Evolutionary conservation across 2,113 vertebrate genomes (phyloP), one percentile per base, ranked within the genome.

Genomic region (Cottus gobio): DNA sequence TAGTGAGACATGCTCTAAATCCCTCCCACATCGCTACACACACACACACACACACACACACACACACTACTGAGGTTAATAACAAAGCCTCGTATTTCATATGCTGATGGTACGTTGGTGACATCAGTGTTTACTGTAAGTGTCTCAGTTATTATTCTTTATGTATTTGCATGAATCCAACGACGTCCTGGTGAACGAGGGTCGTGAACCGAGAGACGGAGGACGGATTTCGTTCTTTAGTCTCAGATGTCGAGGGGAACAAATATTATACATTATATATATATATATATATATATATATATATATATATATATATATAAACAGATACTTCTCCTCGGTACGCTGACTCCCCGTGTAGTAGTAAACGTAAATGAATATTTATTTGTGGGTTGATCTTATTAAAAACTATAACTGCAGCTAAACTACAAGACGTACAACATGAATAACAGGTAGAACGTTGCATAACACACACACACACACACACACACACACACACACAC

Each of bases 1-100:
- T n/a, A n/a, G n/a, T n/a, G n/a, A n/a, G n/a, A n/a, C n/a, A n/a
- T n/a, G n/a, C n/a, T n/a, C n/a, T n/a, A n/a, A n/a, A n/a, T n/a
- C n/a, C n/a, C n/a, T n/a, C n/a, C n/a, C n/a, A n/a, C n/a, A n/a
- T n/a, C n/a, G n/a, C n/a, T n/a, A n/a, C 84, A 57, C 64, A 56
- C 67, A 64, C 48, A 77, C 80, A 67, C 22, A 56, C 66, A 72
- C 84, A 57, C 58, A 61, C 67, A 64, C 10, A 50, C 22, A 5
- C 50, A 39, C 37, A 39, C 37, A 11, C 37, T n/a, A 44, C 22
- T 28, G 26, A 36, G 18, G 31, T 36, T 62, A n/a, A n/a, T 22
- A 36, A 22, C 7, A 60, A 62, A 2, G 10, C 20, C 22, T n/a
- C n/a, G n/a, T n/a, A n/a, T n/a, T n/a, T n/a, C n/a, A n/a, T n/a